phyloP scores from a whole-genome alignment of 2,888 invertebrate species.

The Melikaiella ostensackeni region DNA sequence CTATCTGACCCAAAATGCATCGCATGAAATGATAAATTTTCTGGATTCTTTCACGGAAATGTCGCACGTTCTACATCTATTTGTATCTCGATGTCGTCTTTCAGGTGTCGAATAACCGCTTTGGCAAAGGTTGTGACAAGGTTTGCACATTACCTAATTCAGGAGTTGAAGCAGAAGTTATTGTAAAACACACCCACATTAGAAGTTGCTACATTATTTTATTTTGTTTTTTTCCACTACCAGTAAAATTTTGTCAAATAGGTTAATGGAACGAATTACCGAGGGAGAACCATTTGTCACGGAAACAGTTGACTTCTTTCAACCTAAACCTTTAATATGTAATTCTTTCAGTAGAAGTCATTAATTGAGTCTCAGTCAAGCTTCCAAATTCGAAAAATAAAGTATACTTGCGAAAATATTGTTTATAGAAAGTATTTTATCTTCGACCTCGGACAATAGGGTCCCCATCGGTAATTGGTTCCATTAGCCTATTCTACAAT shows the following conservation, averaged over 20 bases:
- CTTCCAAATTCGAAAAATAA: too few species aligned
- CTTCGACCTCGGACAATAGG: too few species aligned
- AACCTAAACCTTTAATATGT: too few species aligned
- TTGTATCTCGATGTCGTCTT: slow-evolving; percentile 35
- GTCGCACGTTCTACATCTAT: slow-evolving; percentile 29
- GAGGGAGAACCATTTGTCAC: too few species aligned
- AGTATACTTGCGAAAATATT: too few species aligned
- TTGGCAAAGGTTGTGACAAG: slow-evolving; percentile 31
- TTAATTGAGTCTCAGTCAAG: too few species aligned
- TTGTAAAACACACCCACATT: slow-evolving; percentile 49
- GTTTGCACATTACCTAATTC: slow-evolving; percentile 33
- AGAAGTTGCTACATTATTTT: neutral
- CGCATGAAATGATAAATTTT: slow-evolving; percentile 18
- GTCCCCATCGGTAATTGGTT: too few species aligned
- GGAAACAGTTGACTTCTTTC: too few species aligned
- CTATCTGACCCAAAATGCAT: slow-evolving; percentile 24
- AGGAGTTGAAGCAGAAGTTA: neutral
- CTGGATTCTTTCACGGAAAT: slow-evolving; percentile 4
- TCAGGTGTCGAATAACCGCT: slow-evolving; percentile 29
- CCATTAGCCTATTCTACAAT: neutral
- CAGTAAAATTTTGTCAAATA: too few species aligned
- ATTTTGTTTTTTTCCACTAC: neutral
- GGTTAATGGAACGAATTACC: too few species aligned
- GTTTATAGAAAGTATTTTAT: too few species aligned
- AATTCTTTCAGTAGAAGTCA: too few species aligned